Conservation (phyloP, 2,797 vertebrate genomes). For the Mus minutoides region DNA sequence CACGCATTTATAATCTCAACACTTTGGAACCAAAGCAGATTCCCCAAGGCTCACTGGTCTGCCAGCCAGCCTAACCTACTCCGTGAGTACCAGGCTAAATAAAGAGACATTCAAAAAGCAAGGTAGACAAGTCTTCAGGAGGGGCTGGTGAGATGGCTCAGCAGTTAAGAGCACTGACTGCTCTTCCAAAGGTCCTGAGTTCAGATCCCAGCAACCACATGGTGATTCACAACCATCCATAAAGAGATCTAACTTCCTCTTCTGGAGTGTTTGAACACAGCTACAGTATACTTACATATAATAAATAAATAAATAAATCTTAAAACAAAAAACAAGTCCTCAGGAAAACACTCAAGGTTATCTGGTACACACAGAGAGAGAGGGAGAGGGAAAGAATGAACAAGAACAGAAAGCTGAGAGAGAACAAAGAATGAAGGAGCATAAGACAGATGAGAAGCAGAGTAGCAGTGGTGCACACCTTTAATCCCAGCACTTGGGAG, state of each 20-base stretch:
- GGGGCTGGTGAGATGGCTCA: no score
- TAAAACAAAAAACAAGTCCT: background rate
- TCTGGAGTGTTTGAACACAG: no score
- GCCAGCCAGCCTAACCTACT: background rate
- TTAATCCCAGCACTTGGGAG: background rate
- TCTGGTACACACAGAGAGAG: background rate
- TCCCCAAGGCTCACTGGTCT: background rate
- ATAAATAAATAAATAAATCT: no score
- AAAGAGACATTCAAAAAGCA: background rate
- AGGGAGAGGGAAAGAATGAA: background rate
- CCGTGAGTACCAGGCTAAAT: background rate
- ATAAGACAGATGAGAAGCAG: background rate
- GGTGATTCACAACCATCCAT: no score
- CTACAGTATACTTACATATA: no score
- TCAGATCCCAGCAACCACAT: no score
- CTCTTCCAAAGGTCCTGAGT: no score
- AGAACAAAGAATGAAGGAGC: background rate
- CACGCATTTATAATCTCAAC: background rate
- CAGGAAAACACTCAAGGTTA: background rate
- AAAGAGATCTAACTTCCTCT: no score
- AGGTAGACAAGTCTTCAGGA: background rate
- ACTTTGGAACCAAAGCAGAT: background rate
- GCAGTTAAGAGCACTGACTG: no score
- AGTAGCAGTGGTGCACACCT: background rate
- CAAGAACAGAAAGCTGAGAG: background rate